A percentile compares a stretch with the other conserved stretches of the same genome.
Evolutionary conservation across 1,140 invertebrate genomes (phyloP).

Genomic region (Trissolcus basalis): DNA sequence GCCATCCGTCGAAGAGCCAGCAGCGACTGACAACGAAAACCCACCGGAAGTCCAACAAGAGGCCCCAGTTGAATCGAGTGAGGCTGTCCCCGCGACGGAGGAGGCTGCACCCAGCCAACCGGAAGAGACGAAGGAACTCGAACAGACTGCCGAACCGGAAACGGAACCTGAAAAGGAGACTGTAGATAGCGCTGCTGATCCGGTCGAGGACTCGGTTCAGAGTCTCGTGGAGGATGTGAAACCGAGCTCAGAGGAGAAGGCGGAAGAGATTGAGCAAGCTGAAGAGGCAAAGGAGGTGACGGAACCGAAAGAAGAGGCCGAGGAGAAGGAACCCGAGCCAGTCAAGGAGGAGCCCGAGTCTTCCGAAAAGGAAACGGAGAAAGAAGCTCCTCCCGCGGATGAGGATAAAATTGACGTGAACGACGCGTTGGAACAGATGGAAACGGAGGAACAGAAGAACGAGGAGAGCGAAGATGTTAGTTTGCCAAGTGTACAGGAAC

Average conservation of each 20-base stretch:
- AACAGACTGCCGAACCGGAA: conserved; percentile 23
- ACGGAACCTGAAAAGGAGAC: conserved; percentile 8
- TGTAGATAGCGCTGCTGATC: conserved; percentile 9
- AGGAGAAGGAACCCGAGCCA: conserved; percentile 4
- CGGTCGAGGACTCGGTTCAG: no score
- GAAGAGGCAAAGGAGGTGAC: conserved; percentile 40
- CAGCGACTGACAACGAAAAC: neutral
- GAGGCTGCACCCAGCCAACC: neutral
- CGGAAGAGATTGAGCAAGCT: conserved; percentile 5
- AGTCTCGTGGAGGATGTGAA: no score
- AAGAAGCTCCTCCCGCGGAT: conserved; percentile 19
- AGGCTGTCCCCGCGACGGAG: neutral
- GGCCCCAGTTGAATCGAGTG: neutral
- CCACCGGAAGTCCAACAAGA: conserved; percentile 33
- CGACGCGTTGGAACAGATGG: conserved; percentile 30
- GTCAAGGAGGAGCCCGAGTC: conserved; percentile 20
- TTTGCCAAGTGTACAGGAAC: conserved; percentile 1
- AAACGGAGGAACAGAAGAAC: conserved; percentile 27
- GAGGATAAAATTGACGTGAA: no score
- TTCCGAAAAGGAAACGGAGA: conserved; percentile 11
- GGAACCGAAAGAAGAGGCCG: conserved; percentile 24
- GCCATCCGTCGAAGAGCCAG: conserved; percentile 50
- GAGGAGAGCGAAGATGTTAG: conserved; percentile 29
- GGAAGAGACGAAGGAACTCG: neutral
- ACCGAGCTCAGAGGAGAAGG: conserved; percentile 14